A percentile compares a stretch with the other conserved stretches of the same genome.
Evolutionary conservation across 2,797 vertebrate genomes (phyloP).

Genomic region (Micrastur ruficollis): DNA sequence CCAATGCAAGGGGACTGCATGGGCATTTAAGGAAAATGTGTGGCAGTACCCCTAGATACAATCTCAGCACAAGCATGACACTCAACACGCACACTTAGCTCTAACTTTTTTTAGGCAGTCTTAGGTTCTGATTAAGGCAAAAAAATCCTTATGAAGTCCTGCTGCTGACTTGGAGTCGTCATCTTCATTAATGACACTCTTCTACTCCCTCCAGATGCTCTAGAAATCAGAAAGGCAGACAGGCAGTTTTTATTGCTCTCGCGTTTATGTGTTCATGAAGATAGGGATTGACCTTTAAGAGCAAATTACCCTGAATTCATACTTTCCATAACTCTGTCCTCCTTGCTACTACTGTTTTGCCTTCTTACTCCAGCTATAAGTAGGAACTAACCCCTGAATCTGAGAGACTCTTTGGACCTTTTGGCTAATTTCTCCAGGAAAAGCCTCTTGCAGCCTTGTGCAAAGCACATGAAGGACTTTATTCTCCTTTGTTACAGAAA

Average conservation of each 20-base stretch:
- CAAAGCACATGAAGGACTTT: not conserved
- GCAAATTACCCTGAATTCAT: not conserved
- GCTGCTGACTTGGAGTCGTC: not conserved
- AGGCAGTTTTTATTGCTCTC: not conserved
- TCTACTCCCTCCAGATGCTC: not conserved
- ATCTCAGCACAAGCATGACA: not conserved
- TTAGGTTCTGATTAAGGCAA: not conserved
- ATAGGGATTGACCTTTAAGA: not conserved
- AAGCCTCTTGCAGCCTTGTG: not conserved
- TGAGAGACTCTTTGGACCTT: not conserved
- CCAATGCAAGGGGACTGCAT: not conserved
- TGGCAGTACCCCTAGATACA: not conserved
- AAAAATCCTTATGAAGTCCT: not conserved
- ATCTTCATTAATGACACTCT: not conserved
- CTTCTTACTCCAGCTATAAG: not conserved
- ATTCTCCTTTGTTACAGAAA: not conserved
- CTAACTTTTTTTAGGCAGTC: not conserved
- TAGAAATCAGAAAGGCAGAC: not conserved
- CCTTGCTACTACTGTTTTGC: not conserved
- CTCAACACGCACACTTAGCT: not conserved
- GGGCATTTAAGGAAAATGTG: not conserved
- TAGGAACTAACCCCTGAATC: not conserved
- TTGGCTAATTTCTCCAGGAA: not conserved
- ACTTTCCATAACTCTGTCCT: not conserved
- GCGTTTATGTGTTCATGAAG: not conserved